Conservation (phyloP, 2,113 vertebrate genomes). For the Toxostoma redivivum region DNA sequence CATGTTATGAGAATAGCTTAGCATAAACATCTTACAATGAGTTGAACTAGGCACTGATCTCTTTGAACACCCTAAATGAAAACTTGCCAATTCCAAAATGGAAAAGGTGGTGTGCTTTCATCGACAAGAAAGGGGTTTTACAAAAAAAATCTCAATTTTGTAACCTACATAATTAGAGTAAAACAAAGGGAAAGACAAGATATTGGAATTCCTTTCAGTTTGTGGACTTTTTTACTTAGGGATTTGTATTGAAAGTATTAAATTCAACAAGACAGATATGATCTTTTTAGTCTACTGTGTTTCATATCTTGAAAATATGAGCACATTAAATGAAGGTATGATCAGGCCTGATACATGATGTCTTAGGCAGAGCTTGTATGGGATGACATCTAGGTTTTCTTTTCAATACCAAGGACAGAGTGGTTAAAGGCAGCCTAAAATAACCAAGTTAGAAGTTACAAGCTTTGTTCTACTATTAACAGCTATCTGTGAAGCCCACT, state of each 20-base stretch:
- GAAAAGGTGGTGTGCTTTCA: background rate
- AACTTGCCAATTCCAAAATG: background rate
- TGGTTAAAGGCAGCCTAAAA: background rate
- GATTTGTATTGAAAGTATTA: background rate
- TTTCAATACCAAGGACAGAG: background rate
- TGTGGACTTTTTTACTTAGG: background rate
- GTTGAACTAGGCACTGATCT: background rate
- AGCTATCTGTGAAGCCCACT: background rate
- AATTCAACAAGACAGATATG: background rate
- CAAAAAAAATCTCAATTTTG: background rate
- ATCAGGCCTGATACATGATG: background rate
- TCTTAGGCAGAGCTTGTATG: background rate
- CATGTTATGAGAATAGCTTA: background rate
- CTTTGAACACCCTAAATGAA: background rate
- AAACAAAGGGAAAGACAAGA: background rate
- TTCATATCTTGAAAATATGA: background rate
- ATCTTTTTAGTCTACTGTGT: background rate
- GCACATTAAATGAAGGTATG: background rate
- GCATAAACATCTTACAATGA: background rate
- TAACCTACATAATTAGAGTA: background rate
- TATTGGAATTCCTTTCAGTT: background rate
- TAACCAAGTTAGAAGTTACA: background rate
- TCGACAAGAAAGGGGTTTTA: background rate
- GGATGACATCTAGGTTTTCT: background rate
- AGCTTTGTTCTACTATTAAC: background rate